A percentile compares a stretch with the other conserved stretches of the same genome.
phyloP scores from a whole-genome alignment of 2,888 invertebrate species.

The Yponomeuta sedellus region DNA sequence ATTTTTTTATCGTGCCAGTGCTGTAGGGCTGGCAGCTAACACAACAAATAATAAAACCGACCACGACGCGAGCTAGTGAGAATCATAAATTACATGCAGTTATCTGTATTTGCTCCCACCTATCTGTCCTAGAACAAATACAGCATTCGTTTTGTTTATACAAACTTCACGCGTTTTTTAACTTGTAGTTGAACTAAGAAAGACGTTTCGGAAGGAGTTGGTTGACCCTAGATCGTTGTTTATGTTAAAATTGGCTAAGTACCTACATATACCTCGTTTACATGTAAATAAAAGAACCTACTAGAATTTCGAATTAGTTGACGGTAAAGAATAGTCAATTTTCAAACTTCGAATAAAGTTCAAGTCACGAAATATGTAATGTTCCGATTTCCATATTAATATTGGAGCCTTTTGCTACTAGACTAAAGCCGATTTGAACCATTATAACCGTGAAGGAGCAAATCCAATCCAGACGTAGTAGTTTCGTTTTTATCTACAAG shows the following conservation, averaged over 20 bases:
- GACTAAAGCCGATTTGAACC: no score
- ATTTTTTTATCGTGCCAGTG: not conserved
- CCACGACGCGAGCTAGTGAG: not conserved
- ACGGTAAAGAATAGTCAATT: no score
- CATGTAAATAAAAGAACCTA: no score
- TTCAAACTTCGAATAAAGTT: no score
- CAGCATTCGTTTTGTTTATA: slow-evolving; percentile 40
- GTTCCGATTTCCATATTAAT: no score
- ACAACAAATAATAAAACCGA: slow-evolving; percentile 4
- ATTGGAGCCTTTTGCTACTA: no score
- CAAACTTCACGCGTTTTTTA: slow-evolving; percentile 15
- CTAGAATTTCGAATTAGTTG: no score
- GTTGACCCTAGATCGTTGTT: not conserved
- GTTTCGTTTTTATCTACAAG: no score
- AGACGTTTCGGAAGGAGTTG: not conserved
- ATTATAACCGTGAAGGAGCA: no score
- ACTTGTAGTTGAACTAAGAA: not conserved
- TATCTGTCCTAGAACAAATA: slow-evolving; percentile 54
- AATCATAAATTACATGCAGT: slow-evolving; percentile 53
- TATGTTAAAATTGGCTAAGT: not conserved
- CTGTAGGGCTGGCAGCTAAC: not conserved
- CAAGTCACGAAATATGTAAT: no score
- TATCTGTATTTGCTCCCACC: slow-evolving; percentile 58
- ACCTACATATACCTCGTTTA: no score
- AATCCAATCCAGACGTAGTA: no score